phyloP scores from a whole-genome alignment of 2,888 invertebrate species.

The Hesperia comma region DNA sequence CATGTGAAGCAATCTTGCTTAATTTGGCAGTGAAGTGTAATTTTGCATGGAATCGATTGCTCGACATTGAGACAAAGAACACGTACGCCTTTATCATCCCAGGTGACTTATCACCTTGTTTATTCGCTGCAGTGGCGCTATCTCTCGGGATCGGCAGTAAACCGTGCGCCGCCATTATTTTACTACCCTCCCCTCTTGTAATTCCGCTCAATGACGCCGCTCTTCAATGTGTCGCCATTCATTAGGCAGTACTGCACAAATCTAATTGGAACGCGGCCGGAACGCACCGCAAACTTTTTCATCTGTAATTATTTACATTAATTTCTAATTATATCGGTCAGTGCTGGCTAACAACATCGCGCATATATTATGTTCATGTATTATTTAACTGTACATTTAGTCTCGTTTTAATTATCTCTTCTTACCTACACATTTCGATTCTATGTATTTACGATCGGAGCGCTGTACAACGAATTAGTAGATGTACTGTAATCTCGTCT shows the following conservation, averaged over 20 bases:
- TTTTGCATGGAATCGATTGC: conserved; percentile 5
- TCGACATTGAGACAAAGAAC: conserved; percentile 36
- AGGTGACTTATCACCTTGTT: conserved; percentile 67
- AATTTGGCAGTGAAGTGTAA: background rate
- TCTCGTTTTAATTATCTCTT: too few species aligned
- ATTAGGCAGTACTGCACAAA: conserved; percentile 53
- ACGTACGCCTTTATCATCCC: conserved; percentile 49
- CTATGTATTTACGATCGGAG: too few species aligned
- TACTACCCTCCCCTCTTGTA: conserved; percentile 63
- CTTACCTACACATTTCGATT: too few species aligned
- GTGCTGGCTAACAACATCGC: background rate
- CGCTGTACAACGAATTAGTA: too few species aligned
- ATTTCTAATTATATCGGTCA: conserved; percentile 19
- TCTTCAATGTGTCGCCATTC: conserved; percentile 63
- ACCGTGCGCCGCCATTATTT: conserved; percentile 66
- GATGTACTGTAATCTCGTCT: too few species aligned
- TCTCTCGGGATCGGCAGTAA: conserved; percentile 68
- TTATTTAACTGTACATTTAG: too few species aligned
- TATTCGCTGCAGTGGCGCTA: conserved; percentile 61
- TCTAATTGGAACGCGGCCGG: conserved; percentile 33
- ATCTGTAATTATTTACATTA: conserved; percentile 27
- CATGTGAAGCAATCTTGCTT: background rate
- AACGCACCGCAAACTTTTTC: conserved; percentile 26
- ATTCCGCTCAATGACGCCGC: conserved; percentile 60
- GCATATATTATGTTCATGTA: too few species aligned